These are phyloP conservation scores for Pomatorhinus ruficollis DNA, from an alignment of 2,113 vertebrate genomes.

Conservation along the genomic window DNA sequence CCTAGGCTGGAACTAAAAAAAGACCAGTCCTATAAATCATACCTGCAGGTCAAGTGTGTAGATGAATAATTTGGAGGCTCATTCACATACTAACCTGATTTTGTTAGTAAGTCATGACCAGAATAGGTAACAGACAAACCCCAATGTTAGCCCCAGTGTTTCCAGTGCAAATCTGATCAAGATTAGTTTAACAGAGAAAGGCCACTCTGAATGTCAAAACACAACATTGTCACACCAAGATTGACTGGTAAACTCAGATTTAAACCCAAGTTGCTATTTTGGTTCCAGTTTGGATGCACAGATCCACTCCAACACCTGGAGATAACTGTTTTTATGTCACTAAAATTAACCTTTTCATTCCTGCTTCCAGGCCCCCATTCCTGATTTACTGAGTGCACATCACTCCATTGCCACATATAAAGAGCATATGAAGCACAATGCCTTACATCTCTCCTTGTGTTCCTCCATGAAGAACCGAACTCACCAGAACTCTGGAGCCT, in stretches of 20 bases:
- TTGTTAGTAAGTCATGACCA: neutral
- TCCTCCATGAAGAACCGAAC: neutral
- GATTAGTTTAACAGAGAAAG: neutral
- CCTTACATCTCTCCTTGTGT: neutral
- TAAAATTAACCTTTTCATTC: neutral
- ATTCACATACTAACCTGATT: neutral
- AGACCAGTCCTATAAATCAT: neutral
- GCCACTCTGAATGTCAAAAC: neutral
- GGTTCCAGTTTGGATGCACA: neutral
- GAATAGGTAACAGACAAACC: neutral
- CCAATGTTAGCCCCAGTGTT: neutral
- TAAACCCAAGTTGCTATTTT: neutral
- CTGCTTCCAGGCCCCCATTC: neutral
- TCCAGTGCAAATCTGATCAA: neutral
- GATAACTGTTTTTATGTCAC: neutral
- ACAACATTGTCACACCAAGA: neutral
- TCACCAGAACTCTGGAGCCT: neutral
- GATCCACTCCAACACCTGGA: neutral
- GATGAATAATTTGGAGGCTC: neutral
- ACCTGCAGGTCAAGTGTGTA: neutral
- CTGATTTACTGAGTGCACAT: neutral
- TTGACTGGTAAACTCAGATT: neutral
- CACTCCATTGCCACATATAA: neutral
- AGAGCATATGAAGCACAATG: neutral
- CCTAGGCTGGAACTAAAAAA: slow-evolving; percentile 1